Evolutionary conservation across 2,888 invertebrate species (phyloP).

Genomic region (Lepidochrysops patricia): DNA sequence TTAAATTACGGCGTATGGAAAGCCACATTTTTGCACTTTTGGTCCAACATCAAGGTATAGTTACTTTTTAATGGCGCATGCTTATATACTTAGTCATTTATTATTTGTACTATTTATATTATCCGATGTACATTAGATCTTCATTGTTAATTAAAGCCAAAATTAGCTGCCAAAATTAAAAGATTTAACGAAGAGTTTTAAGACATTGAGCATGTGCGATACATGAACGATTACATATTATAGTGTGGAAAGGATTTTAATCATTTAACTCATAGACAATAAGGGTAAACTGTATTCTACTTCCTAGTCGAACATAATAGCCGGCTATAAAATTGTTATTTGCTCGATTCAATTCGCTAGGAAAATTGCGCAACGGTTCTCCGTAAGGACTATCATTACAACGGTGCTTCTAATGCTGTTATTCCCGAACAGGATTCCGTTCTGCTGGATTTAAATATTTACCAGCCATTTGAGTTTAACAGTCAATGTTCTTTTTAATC

Average conservation of each 20-base stretch:
- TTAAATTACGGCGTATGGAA: slow-evolving; percentile 1
- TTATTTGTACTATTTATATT: neutral
- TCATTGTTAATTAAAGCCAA: no score
- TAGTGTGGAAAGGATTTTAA: no score
- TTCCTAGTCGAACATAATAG: slow-evolving; percentile 24
- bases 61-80: neutral
- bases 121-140: no score
- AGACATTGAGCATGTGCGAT: no score
- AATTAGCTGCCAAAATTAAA: no score
- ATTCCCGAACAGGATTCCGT: slow-evolving; percentile 37
- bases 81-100: neutral
- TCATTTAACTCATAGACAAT: neutral
- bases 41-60: neutral
- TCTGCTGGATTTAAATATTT: slow-evolving; percentile 23
- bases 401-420: slow-evolving; percentile 52
- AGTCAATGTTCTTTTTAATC: neutral
- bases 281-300: neutral
- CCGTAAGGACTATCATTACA: slow-evolving; percentile 61
- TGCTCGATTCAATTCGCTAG: slow-evolving; percentile 46
- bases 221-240: no score
- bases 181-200: no score
- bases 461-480: neutral
- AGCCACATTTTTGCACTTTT: slow-evolving; percentile 6
- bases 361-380: slow-evolving; percentile 39
- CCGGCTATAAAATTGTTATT: slow-evolving; percentile 53